Conservation (phyloP, 2,888 invertebrate genomes). For the Serripes groenlandicus region DNA sequence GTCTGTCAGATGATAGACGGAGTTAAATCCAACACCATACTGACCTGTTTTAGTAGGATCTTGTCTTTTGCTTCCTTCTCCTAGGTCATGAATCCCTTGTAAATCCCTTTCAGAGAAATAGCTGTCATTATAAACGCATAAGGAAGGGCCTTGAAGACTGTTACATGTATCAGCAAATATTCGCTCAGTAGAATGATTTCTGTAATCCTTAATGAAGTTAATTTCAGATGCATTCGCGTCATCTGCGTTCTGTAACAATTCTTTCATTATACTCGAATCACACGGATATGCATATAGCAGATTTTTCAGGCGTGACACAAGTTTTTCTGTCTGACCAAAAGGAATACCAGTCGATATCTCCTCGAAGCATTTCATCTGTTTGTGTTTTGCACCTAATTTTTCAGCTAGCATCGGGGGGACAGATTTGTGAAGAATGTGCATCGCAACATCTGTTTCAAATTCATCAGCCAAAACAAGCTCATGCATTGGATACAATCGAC, state of each 20-base stretch:
- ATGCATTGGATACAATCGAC: slow-evolving; percentile 63
- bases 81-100: slow-evolving; percentile 82
- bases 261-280: slow-evolving; percentile 83
- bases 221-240: slow-evolving; percentile 82
- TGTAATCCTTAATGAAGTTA: slow-evolving; percentile 69
- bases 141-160: slow-evolving; percentile 26
- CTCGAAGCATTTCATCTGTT: slow-evolving; percentile 41
- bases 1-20: slow-evolving; percentile 85
- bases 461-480: slow-evolving; percentile 77
- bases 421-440: slow-evolving; percentile 63
- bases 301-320: slow-evolving; percentile 78
- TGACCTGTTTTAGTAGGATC: slow-evolving; percentile 83
- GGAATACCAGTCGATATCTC: slow-evolving; percentile 64
- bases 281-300: slow-evolving; percentile 81
- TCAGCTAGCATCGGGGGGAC: slow-evolving; percentile 69
- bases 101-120: slow-evolving; percentile 80
- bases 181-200: slow-evolving; percentile 10
- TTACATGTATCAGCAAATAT: slow-evolving; percentile 52
- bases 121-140: slow-evolving; percentile 81
- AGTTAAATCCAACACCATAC: slow-evolving; percentile 86
- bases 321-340: slow-evolving; percentile 82
- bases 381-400: slow-evolving; percentile 71
- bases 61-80: slow-evolving; percentile 81
- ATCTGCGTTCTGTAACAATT: slow-evolving; percentile 84
- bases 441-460: slow-evolving; percentile 66